phyloP scores from a whole-genome alignment of 2,113 vertebrate genomes.

The Eolophus roseicapilla region DNA sequence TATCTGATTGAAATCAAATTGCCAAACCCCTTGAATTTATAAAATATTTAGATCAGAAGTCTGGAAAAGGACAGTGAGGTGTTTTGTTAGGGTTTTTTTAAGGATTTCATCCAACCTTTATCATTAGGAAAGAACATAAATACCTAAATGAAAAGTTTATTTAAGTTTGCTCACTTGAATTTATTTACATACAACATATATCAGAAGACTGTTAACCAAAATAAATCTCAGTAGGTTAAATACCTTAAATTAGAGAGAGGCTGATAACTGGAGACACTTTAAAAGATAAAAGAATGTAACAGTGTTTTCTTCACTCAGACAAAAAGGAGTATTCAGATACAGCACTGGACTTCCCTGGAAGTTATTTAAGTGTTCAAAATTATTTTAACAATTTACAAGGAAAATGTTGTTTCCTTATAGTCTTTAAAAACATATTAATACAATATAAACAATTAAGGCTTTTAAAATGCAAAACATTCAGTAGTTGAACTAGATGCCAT shows the following conservation, averaged over 20 bases:
- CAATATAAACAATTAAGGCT: constrained; percentile 54
- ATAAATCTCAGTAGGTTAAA: neutral
- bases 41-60: neutral
- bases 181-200: constrained; percentile 19
- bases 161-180: constrained; percentile 12
- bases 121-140: neutral
- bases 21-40: neutral
- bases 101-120: neutral
- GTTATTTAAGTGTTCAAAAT: neutral
- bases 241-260: neutral
- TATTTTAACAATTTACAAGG: constrained; percentile 16
- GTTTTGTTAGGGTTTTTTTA: neutral
- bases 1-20: neutral
- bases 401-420: constrained; percentile 1
- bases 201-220: constrained; percentile 36
- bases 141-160: constrained; percentile 8
- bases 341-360: neutral
- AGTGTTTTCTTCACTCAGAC: neutral
- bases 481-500: neutral
- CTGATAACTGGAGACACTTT: neutral
- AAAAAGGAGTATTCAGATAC: neutral
- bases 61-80: neutral
- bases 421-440: constrained; percentile 33
- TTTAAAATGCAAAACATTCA: constrained; percentile 44
- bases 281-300: neutral